These are phyloP conservation scores for Gryon sp. DNA, from an alignment of 1,140 invertebrate genomes.

Conservation along the genomic window DNA sequence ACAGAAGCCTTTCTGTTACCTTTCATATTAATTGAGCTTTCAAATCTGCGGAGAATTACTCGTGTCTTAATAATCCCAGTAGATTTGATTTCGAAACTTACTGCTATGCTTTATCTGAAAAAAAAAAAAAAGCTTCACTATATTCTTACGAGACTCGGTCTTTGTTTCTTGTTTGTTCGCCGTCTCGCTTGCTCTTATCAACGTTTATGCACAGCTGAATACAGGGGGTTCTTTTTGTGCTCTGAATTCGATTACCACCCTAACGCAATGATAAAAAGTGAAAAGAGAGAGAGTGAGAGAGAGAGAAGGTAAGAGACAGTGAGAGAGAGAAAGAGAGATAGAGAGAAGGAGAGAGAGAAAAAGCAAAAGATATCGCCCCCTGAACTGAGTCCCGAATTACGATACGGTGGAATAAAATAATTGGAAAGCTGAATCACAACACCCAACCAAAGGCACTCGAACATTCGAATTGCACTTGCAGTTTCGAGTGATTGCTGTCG, in stretches of 20 bases:
- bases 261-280: too few relatives aligned
- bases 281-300: not conserved
- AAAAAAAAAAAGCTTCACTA: slow-evolving; percentile 1
- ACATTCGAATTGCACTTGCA: slow-evolving; percentile 18
- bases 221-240: slow-evolving; percentile 28
- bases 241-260: slow-evolving; percentile 42
- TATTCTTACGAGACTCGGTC: slow-evolving; percentile 19
- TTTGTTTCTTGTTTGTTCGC: slow-evolving; percentile 19
- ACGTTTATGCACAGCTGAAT: slow-evolving; percentile 16
- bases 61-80: slow-evolving; percentile 19
- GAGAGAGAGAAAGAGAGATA: not conserved
- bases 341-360: not conserved
- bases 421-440: slow-evolving; percentile 41
- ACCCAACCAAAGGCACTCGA: slow-evolving; percentile 3
- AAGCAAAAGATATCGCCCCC: too few relatives aligned
- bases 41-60: slow-evolving; percentile 14
- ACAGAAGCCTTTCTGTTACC: too few relatives aligned
- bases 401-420: slow-evolving; percentile 33
- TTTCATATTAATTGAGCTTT: slow-evolving; percentile 24
- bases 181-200: slow-evolving; percentile 17
- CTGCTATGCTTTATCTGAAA: slow-evolving; percentile 1
- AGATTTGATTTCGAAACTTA: slow-evolving; percentile 20
- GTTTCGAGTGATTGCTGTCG: slow-evolving; percentile 37
- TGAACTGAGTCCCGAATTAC: slow-evolving; percentile 32
- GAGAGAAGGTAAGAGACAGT: not conserved